phyloP scores from a whole-genome alignment of 2,113 vertebrate genomes.

The Hydropotes inermis region DNA sequence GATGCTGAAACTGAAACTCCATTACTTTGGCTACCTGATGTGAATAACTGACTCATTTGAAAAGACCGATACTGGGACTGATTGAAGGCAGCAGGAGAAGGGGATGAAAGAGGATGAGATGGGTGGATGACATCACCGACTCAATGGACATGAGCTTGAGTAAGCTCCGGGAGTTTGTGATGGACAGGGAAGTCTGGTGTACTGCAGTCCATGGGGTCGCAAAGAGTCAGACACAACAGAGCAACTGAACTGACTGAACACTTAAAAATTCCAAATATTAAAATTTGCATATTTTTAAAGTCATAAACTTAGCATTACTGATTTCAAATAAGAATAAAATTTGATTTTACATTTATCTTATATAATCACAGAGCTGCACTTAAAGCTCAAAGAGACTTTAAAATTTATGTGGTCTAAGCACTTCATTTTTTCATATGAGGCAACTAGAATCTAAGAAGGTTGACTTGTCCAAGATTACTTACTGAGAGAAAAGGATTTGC shows the following conservation, averaged over 20 bases:
- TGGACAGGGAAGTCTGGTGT: not conserved
- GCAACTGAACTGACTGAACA: not conserved
- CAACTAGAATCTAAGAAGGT: not conserved
- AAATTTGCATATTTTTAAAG: conserved; percentile 14
- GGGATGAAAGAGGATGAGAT: not conserved
- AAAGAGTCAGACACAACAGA: not conserved
- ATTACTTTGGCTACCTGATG: not conserved
- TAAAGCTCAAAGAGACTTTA: not conserved
- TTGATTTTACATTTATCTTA: conserved; percentile 25
- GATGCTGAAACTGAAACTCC: not conserved
- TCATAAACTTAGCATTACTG: conserved; percentile 25
- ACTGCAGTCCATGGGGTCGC: not conserved
- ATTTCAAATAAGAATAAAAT: conserved; percentile 18
- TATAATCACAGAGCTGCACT: not conserved
- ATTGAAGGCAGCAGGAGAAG: not conserved
- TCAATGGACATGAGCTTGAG: not conserved
- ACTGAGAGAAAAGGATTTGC: not conserved
- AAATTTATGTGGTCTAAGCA: not conserved
- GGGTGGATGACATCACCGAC: not conserved
- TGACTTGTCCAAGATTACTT: not conserved
- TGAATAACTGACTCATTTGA: not conserved
- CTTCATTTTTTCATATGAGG: conserved; percentile 10
- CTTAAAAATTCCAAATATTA: conserved; percentile 15
- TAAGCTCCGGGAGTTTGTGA: not conserved
- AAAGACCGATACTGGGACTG: not conserved